phyloP scores from a whole-genome alignment of 2,797 vertebrate species.

The Darevskia mixta region DNA sequence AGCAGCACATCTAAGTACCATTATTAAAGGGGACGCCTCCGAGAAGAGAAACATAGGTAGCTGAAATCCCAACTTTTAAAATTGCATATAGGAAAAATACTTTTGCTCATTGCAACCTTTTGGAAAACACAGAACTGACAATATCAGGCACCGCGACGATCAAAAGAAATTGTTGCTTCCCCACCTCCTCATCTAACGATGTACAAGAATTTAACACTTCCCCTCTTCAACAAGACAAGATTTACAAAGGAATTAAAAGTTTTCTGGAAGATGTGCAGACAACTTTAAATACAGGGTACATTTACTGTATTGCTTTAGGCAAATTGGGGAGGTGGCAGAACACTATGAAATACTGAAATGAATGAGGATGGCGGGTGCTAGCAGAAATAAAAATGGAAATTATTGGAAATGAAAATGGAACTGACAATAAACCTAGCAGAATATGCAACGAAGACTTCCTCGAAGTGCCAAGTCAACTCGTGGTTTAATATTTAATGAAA shows the following conservation, averaged over 20 bases:
- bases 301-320: not conserved
- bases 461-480: conserved; percentile 53
- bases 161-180: conserved; percentile 18
- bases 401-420: not conserved
- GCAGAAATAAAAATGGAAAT: not conserved
- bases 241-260: conserved; percentile 61
- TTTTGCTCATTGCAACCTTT: not conserved
- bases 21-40: conserved; percentile 26
- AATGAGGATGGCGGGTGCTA: no score
- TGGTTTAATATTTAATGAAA: conserved; percentile 67
- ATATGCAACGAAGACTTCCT: conserved; percentile 43
- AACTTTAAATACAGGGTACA: conserved; percentile 31
- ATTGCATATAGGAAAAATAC: not conserved
- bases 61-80: not conserved
- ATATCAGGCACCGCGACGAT: conserved; percentile 21
- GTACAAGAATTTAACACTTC: conserved; percentile 41
- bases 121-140: conserved; percentile 36
- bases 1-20: not conserved
- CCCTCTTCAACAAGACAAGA: conserved; percentile 31
- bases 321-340: not conserved
- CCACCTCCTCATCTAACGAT: not conserved
- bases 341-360: not conserved
- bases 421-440: conserved; percentile 3
- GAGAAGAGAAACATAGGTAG: not conserved
- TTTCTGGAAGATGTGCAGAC: conserved; percentile 46